Conservation (phyloP, 2,888 invertebrate genomes). For the Orthosia cruda region DNA sequence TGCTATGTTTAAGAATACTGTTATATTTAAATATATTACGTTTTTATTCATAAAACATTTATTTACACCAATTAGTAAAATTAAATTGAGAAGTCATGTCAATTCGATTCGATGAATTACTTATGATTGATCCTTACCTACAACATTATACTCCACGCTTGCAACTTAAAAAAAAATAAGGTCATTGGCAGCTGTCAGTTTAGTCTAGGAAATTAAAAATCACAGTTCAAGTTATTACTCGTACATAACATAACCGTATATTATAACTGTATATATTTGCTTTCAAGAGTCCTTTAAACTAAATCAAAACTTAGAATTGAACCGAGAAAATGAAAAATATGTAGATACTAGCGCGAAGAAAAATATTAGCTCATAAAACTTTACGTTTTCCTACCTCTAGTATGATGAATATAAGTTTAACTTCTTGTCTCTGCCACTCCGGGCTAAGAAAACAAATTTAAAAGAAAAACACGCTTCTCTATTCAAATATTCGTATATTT, state of each 20-base stretch:
- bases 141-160: too few species aligned
- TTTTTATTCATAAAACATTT: too few species aligned
- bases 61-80: too few species aligned
- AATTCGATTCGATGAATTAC: too few species aligned
- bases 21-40: too few species aligned
- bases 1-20: too few species aligned
- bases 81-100: too few species aligned
- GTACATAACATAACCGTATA: neutral
- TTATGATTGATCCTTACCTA: too few species aligned
- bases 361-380: constrained; percentile 53
- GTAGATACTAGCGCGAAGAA: constrained; percentile 12
- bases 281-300: constrained; percentile 15
- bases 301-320: constrained; percentile 39
- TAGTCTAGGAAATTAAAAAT: too few species aligned
- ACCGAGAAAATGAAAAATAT: constrained; percentile 24
- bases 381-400: constrained; percentile 29
- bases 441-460: constrained; percentile 47
- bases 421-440: constrained; percentile 31
- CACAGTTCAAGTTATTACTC: neutral
- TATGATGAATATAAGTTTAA: constrained; percentile 33
- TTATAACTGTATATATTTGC: neutral
- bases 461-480: constrained; percentile 39
- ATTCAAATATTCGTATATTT: constrained; percentile 70
- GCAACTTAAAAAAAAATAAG: too few species aligned
- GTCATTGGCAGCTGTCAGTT: too few species aligned